Evolutionary conservation across 2,797 vertebrate genomes (phyloP).

Genomic region (Catharus ustulatus): DNA sequence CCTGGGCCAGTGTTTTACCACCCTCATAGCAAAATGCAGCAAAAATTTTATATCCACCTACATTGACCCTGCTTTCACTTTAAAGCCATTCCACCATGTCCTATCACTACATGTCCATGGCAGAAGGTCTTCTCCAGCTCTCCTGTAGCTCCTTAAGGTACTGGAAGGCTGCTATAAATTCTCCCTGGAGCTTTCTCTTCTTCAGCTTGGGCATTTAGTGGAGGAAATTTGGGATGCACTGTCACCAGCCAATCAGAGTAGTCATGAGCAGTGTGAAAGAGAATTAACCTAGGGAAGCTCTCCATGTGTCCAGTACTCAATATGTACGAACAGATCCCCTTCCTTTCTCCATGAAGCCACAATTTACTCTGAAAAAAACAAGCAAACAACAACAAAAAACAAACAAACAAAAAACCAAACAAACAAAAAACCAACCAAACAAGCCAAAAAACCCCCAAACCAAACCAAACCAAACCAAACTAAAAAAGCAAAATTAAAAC

Average conservation of each 20-base stretch:
- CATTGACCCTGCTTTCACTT: background rate
- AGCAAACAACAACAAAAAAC: background rate
- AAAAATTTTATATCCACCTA: background rate
- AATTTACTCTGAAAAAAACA: background rate
- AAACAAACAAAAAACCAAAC: background rate
- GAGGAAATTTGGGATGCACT: background rate
- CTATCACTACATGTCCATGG: background rate
- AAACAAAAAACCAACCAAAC: too few relatives aligned
- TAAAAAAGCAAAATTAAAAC: too few relatives aligned
- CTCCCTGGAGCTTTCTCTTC: background rate
- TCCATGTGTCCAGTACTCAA: fast-evolving
- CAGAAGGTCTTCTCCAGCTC: background rate
- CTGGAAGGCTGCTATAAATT: background rate
- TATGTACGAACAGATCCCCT: background rate
- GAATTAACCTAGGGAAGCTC: background rate
- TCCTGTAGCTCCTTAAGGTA: background rate
- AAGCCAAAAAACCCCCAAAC: background rate
- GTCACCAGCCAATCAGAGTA: background rate
- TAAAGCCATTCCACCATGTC: background rate
- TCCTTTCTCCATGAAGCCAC: background rate
- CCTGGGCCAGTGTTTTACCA: background rate
- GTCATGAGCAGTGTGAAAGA: background rate
- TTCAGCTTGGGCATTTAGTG: background rate
- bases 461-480: too few relatives aligned
- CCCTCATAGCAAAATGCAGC: background rate